Percentiles rank a stretch among this genome's conserved stretches.
phyloP scores from a whole-genome alignment of 2,113 vertebrate species.

The Ploceus nigricollis region DNA sequence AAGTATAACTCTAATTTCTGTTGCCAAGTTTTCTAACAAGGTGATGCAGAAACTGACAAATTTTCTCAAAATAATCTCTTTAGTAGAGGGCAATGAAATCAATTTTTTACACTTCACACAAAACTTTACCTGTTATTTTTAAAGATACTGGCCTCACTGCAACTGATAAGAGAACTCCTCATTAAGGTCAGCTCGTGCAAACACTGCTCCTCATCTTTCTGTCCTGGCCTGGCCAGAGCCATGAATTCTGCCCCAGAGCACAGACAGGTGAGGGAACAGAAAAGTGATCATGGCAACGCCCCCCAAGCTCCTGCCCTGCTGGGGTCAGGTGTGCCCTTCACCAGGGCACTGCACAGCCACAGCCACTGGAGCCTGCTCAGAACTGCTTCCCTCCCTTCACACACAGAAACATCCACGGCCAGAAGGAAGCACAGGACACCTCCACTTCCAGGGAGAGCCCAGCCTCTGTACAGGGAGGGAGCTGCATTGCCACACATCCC shows the following conservation, averaged over 20 bases:
- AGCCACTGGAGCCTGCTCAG: rapidly evolving
- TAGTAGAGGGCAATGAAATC: background rate
- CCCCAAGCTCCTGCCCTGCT: rapidly evolving
- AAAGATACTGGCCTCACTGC: background rate
- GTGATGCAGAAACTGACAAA: background rate
- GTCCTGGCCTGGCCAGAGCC: background rate
- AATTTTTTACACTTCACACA: background rate
- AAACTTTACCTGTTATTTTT: background rate
- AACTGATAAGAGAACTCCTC: background rate
- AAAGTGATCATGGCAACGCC: rapidly evolving
- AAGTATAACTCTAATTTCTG: background rate
- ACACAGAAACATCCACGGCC: rapidly evolving
- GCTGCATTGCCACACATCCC: background rate
- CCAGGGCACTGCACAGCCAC: background rate
- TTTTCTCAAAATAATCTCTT: background rate
- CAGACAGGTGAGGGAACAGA: background rate
- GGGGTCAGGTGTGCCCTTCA: background rate
- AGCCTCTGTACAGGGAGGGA: background rate
- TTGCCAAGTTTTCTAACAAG: background rate
- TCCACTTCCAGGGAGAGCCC: background rate
- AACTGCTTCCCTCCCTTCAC: background rate
- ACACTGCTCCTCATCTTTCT: background rate
- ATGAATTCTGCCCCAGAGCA: background rate
- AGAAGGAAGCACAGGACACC: rapidly evolving
- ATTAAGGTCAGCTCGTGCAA: background rate